phyloP scores from a whole-genome alignment of 2,888 invertebrate species.

The Luffia ferchaultella region DNA sequence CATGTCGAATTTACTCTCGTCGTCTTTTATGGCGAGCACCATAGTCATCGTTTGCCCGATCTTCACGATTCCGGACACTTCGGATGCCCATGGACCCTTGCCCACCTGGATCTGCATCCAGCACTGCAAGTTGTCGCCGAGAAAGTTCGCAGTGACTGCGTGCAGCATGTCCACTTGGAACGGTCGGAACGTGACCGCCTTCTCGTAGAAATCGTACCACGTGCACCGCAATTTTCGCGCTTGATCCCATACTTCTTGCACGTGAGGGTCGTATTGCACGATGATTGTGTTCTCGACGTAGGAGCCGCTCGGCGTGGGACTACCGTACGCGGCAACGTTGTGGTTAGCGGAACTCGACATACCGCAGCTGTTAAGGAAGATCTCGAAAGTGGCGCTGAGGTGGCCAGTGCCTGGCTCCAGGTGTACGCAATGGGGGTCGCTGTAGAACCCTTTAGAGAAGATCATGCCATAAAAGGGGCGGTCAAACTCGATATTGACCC shows the following conservation, averaged over 20 bases:
- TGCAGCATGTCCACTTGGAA: conserved; percentile 97
- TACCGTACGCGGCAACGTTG: conserved; percentile 83
- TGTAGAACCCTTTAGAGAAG: conserved; percentile 93
- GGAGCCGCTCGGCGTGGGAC: conserved; percentile 90
- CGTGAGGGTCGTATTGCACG: conserved; percentile 93
- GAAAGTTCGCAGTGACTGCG: conserved; percentile 94
- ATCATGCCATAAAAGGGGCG: conserved; percentile 96
- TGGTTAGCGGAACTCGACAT: conserved; percentile 94
- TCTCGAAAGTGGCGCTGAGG: conserved; percentile 91
- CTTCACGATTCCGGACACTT: conserved; percentile 94
- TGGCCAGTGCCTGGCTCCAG: conserved; percentile 91
- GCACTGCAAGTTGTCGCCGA: conserved; percentile 94
- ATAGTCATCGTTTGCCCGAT: conserved; percentile 97
- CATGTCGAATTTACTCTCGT: conserved; percentile 97
- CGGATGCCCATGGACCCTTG: conserved; percentile 97
- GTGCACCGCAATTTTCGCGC: conserved; percentile 91
- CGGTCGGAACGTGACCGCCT: conserved; percentile 92
- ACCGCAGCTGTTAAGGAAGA: conserved; percentile 91
- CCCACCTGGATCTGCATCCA: conserved; percentile 99
- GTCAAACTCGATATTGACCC: conserved; percentile 94
- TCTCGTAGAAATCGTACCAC: conserved; percentile 97
- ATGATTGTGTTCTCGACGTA: conserved; percentile 96
- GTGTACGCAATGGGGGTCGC: conserved; percentile 91
- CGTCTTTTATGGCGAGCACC: conserved; percentile 95
- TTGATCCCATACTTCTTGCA: conserved; percentile 96